These are phyloP conservation scores for Metalampra italica DNA, from an alignment of 2,888 invertebrate genomes.

Conservation along the genomic window DNA sequence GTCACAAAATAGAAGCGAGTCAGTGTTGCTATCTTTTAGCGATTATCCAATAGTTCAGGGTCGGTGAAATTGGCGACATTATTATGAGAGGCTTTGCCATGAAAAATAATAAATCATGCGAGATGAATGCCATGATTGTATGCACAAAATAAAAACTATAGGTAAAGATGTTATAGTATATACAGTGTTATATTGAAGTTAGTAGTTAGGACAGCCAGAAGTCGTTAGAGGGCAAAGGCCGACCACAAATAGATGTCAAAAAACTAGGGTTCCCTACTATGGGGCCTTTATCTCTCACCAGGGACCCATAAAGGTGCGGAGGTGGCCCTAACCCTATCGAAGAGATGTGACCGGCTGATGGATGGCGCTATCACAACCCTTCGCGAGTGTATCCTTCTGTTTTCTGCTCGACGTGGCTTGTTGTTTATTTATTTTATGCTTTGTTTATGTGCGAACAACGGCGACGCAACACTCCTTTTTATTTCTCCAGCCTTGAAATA, in stretches of 20 bases:
- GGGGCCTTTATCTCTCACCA: slow-evolving; percentile 68
- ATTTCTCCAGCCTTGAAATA: slow-evolving; percentile 13
- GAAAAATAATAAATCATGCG: no score
- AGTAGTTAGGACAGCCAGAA: slow-evolving; percentile 7
- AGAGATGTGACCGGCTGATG: slow-evolving; percentile 72
- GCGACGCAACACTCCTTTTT: slow-evolving; percentile 27
- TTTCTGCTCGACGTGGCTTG: slow-evolving; percentile 44
- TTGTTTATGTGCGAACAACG: slow-evolving; percentile 68
- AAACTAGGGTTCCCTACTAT: slow-evolving; percentile 66
- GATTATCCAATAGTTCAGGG: no score
- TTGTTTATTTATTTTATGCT: slow-evolving; percentile 71
- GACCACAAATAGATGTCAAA: slow-evolving; percentile 78
- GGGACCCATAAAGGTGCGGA: slow-evolving; percentile 77
- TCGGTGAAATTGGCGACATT: no score
- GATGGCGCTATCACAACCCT: slow-evolving; percentile 72
- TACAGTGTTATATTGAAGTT: no score
- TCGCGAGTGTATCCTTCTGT: slow-evolving; percentile 57
- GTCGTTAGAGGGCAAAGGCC: slow-evolving; percentile 65
- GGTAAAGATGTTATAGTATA: no score
- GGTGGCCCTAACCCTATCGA: slow-evolving; percentile 77
- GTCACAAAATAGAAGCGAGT: no score
- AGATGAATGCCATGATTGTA: no score
- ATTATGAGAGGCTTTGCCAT: no score
- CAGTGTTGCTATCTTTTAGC: no score
- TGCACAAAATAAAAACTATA: no score